phyloP scores from a whole-genome alignment of 2,797 vertebrate species.

The Enteromius argenteus region DNA sequence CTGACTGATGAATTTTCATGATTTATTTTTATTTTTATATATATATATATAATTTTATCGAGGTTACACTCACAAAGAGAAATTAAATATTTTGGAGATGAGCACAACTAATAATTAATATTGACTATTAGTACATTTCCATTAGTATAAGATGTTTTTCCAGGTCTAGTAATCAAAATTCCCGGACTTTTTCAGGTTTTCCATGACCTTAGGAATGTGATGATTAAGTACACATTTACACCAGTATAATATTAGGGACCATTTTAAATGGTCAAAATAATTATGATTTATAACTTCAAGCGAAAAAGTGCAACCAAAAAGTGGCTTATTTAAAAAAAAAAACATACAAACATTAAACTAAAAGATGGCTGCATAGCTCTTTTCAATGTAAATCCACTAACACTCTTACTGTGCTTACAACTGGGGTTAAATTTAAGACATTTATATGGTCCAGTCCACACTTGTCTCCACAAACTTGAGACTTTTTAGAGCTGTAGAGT shows the following conservation, averaged over 20 bases:
- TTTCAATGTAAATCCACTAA: conserved; percentile 80
- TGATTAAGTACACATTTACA: conserved; percentile 3
- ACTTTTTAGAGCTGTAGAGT: conserved; percentile 10
- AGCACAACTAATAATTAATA: background rate
- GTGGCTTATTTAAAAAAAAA: conserved; percentile 60
- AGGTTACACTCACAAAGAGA: conserved; percentile 7
- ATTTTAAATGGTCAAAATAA: conserved; percentile 82
- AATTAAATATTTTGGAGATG: background rate
- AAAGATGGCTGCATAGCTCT: conserved; percentile 71
- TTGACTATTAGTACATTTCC: conserved; percentile 25
- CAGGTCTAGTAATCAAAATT: background rate
- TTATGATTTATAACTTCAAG: conserved; percentile 75
- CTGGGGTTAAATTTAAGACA: conserved; percentile 13
- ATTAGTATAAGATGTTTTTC: conserved; percentile 68
- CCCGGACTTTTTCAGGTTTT: conserved; percentile 18
- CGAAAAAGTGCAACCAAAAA: conserved; percentile 78
- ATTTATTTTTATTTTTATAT: background rate
- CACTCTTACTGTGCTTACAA: conserved; percentile 38
- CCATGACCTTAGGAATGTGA: background rate
- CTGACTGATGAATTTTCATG: too few species aligned
- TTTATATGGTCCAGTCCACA: background rate
- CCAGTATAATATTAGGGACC: conserved; percentile 83
- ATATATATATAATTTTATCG: background rate
- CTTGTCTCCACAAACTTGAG: background rate
- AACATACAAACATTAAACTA: conserved; percentile 60